A percentile compares a stretch with the other conserved stretches of the same genome.
Evolutionary conservation across 1,140 invertebrate genomes (phyloP).

Genomic region (Drosophila ercepeae): DNA sequence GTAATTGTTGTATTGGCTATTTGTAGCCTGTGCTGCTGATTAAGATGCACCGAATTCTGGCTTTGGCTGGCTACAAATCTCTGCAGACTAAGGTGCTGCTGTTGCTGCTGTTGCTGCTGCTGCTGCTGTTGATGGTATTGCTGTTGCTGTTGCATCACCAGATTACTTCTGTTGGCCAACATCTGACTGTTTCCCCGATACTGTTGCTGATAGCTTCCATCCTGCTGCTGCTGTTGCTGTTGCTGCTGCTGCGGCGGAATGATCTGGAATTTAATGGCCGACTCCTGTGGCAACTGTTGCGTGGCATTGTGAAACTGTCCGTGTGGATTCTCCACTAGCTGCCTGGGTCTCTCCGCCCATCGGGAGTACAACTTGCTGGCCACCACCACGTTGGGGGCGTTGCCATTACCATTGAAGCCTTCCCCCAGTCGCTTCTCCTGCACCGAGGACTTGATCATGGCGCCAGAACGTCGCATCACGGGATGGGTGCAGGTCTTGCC

Average conservation of each 20-base stretch:
- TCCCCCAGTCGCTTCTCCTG: constrained; percentile 70
- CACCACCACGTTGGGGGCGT: constrained; percentile 79
- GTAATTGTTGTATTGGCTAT: constrained; percentile 83
- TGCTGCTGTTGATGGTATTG: constrained; percentile 68
- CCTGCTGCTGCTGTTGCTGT: constrained; percentile 62
- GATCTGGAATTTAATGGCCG: constrained; percentile 83
- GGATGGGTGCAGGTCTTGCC: constrained; percentile 89
- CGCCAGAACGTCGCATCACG: constrained; percentile 86
- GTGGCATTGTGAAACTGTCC: constrained; percentile 72
- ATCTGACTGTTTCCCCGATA: constrained; percentile 73
- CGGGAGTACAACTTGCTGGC: constrained; percentile 81
- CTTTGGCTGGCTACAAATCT: constrained; percentile 72
- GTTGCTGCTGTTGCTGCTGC: constrained; percentile 53
- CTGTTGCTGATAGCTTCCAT: constrained; percentile 69
- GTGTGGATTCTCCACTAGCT: constrained; percentile 62
- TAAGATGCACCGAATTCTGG: constrained; percentile 66
- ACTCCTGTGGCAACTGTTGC: constrained; percentile 74
- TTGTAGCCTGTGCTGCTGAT: constrained; percentile 79
- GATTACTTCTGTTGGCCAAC: constrained; percentile 72
- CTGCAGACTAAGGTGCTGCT: constrained; percentile 72
- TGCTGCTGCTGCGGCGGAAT: constrained; percentile 80
- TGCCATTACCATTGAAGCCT: constrained; percentile 37
- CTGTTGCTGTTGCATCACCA: constrained; percentile 67
- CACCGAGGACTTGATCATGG: constrained; percentile 86
- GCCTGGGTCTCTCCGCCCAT: constrained; percentile 74